A percentile compares a stretch with the other conserved stretches of the same genome.
phyloP scores from a whole-genome alignment of 2,797 vertebrate genomes.

The Falco concolor region DNA sequence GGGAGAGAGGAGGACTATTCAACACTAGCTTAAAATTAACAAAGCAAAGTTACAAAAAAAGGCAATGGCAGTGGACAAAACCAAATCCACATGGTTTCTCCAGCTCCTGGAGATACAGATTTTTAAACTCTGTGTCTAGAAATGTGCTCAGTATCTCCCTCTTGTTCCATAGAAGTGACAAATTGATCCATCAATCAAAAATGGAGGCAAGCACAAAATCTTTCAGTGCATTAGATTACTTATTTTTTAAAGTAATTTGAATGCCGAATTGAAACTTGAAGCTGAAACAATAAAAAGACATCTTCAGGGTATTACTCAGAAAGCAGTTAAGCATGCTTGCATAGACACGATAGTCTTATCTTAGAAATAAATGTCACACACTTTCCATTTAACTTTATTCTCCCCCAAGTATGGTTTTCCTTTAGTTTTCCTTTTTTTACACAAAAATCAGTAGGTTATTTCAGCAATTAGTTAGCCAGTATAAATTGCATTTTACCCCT shows the following conservation, averaged over 20 bases:
- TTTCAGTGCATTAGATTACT: not conserved
- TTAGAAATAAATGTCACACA: not conserved
- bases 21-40: not conserved
- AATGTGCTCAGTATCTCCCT: not conserved
- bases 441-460: not conserved
- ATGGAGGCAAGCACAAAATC: not conserved
- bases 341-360: not conserved
- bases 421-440: not conserved
- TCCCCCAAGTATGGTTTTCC: not conserved
- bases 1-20: not conserved
- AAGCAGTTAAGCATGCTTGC: not conserved
- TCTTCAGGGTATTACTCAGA: conserved; percentile 3
- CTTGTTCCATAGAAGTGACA: not conserved
- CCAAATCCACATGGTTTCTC: not conserved
- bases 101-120: not conserved
- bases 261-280: conserved; percentile 3
- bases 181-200: not conserved
- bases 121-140: not conserved
- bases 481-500: not conserved
- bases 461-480: not conserved
- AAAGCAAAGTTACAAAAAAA: not conserved
- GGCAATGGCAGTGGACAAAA: not conserved
- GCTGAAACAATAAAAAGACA: conserved; percentile 22
- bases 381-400: not conserved
- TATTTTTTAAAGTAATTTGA: not conserved